Conservation (phyloP, 2,797 vertebrate genomes). For the Pangasius mekongensis region DNA sequence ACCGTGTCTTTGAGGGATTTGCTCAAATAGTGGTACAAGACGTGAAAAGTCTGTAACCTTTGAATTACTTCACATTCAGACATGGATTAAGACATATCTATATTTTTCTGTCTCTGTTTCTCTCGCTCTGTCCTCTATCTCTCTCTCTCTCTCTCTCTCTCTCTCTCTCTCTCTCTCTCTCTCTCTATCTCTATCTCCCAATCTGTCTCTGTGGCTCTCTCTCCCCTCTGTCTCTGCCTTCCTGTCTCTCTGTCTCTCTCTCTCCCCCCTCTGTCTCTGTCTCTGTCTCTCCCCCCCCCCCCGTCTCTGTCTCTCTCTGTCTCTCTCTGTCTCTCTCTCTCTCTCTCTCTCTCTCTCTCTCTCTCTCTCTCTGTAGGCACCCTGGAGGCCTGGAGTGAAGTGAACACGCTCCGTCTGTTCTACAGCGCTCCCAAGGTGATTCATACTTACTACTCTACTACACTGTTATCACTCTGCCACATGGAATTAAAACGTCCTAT, state of each 20-base stretch:
- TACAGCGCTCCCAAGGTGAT: slow-evolving; percentile 86
- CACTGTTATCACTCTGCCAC: background rate
- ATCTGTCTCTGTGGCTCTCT: no score
- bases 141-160: no score
- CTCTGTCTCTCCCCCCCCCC: no score
- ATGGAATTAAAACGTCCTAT: background rate
- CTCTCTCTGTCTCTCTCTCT: background rate
- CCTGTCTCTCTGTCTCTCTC: no score
- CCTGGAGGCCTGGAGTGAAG: slow-evolving; percentile 83
- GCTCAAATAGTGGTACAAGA: background rate
- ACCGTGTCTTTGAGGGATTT: background rate
- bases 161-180: no score
- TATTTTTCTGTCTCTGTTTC: no score
- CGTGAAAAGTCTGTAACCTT: background rate
- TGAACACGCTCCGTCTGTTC: slow-evolving; percentile 86
- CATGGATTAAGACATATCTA: no score
- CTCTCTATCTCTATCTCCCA: no score
- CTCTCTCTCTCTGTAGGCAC: slow-evolving; percentile 69
- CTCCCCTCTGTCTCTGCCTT: no score
- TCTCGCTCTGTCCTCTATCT: no score
- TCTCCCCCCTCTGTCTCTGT: no score
- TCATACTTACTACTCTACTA: background rate
- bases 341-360: background rate
- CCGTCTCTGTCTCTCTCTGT: no score
- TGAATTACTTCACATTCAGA: background rate